A percentile compares a stretch with the other conserved stretches of the same genome.
These are phyloP conservation scores for Cyphomyrmex costatus DNA, from an alignment of 1,140 invertebrate species.

Conservation along the genomic window DNA sequence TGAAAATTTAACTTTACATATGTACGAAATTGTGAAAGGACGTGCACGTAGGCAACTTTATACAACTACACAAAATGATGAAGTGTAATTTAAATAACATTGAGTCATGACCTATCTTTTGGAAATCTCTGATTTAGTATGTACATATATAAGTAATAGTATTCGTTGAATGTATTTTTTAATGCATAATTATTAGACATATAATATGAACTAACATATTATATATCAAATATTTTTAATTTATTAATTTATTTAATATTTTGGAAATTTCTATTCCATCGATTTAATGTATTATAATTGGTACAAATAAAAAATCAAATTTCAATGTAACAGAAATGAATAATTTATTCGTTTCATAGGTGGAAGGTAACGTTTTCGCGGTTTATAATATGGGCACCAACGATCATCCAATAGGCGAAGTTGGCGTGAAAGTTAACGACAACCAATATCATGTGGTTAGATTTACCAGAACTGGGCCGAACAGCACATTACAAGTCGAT, in stretches of 20 bases:
- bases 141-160: not conserved
- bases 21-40: too few species aligned
- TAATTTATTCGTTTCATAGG: constrained; percentile 85
- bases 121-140: not conserved
- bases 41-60: too few species aligned
- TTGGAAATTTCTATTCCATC: not conserved
- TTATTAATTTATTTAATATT: not conserved
- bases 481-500: constrained; percentile 96
- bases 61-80: too few species aligned
- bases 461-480: constrained; percentile 95
- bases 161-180: not conserved
- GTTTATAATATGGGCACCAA: constrained; percentile 97
- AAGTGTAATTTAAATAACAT: too few species aligned
- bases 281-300: not conserved
- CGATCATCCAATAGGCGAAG: constrained; percentile 96
- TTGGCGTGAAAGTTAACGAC: constrained; percentile 96
- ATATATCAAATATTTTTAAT: constrained; percentile 15
- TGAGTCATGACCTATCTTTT: too few species aligned
- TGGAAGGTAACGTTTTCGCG: constrained; percentile 97
- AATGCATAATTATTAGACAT: not conserved
- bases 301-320: not conserved
- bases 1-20: too few species aligned
- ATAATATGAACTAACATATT: not conserved
- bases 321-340: not conserved
- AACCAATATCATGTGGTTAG: constrained; percentile 97